These are phyloP conservation scores for Pocillopora meandrina DNA, from an alignment of 92 coral and sea anemone genomes.

Conservation along the genomic window DNA sequence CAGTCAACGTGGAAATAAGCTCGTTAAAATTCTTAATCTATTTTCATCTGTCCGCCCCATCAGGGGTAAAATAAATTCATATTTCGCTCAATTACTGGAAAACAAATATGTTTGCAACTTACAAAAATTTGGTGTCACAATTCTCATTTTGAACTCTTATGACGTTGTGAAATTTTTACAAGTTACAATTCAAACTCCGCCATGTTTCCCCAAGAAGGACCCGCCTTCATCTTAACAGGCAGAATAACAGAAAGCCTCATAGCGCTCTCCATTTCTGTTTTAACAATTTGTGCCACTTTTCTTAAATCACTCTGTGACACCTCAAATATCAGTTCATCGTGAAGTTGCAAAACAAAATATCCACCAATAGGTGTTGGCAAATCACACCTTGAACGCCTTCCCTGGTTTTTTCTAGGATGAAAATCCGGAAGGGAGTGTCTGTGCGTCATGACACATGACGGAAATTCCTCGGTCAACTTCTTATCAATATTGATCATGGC, in stretches of 20 bases:
- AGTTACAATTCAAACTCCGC: constrained; percentile 71
- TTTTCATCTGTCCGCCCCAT: too few species aligned
- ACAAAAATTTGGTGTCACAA: too few species aligned
- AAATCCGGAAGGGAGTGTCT: constrained; percentile 59
- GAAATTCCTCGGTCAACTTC: constrained; percentile 65
- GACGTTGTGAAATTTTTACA: background rate
- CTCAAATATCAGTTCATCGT: constrained; percentile 92
- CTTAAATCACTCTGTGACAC: constrained; percentile 74
- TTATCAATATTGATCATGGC: constrained; percentile 96
- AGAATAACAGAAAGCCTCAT: constrained; percentile 78
- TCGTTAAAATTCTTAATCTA: too few species aligned
- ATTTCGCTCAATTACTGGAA: too few species aligned
- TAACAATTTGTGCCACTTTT: constrained; percentile 83
- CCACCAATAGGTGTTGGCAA: constrained; percentile 73
- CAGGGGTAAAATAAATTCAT: too few species aligned
- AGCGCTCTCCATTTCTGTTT: constrained; percentile 89
- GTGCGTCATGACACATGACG: constrained; percentile 75
- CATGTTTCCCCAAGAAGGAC: constrained; percentile 96
- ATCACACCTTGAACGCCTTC: constrained; percentile 53
- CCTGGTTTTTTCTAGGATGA: constrained; percentile 35
- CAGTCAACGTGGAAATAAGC: too few species aligned
- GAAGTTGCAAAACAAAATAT: constrained; percentile 87
- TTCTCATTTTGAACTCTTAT: too few species aligned
- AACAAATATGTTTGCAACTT: too few species aligned
- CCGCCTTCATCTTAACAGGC: constrained; percentile 96